Base-by-base conservation (phyloP, 2,797 vertebrate species). In the Xenopus petersii region DNA sequence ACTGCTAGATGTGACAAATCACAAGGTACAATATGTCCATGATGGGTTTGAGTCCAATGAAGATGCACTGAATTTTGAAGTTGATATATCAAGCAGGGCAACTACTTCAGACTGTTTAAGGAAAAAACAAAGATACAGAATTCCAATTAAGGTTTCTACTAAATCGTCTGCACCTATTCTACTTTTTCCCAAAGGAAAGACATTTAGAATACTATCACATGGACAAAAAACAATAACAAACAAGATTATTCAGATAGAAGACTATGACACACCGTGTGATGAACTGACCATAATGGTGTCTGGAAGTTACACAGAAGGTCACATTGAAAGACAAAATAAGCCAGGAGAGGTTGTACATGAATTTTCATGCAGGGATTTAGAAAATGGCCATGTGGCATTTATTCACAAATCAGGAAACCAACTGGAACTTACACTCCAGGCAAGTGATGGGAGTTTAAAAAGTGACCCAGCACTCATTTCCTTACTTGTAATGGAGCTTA, bases 321-420 rank as follows among this genome's bases (percentile, higher is more conserved):
- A 93, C 0, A 84, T 99, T 51, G 94, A 96, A 77, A 90, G 92
- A 3, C 80, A 83, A 68, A 87, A 92, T 55, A 88, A 88, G 17
- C 94, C 94, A 0, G 94, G 93, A 48, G 86, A 84, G 68, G 89
- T 85, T 3, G 89, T 93, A 0, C 87, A 88, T 4, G 90, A 97
- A 80, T 99, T 99, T 81, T 94, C 95, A 69, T 99, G 97, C 86
- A 91, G 79, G 24, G 94, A 99, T 42, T 79, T 99, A 62, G 94
- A 95, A 85, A 88, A 92, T 1, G 94, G 95, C 51, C 86, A 91
- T 0, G 82, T 99, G 2, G 92, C 88, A 81, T 98, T 96, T 0
- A 80, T 95, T 75, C 96, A 99, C 87, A 93, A 82, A 33, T 88
- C 87, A 0, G 95, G 95, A 13, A 87, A 82, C 2, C 73, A 88